phyloP scores from a whole-genome alignment of 2,113 vertebrate species.

The Paradisaea rubra region DNA sequence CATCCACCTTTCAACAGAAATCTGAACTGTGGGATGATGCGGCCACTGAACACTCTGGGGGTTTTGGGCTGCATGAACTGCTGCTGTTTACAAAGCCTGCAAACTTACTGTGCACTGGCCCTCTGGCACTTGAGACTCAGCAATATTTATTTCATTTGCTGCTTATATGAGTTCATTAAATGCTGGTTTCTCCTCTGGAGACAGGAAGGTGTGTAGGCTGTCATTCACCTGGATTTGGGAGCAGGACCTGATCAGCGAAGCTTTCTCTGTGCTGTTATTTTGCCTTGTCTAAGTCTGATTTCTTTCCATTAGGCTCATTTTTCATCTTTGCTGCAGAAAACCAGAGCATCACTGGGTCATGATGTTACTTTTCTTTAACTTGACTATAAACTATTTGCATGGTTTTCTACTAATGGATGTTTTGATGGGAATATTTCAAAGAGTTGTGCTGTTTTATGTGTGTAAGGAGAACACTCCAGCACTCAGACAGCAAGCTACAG shows the following conservation, averaged over 20 bases:
- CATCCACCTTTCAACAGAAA: neutral
- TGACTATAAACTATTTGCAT: neutral
- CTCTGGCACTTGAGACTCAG: neutral
- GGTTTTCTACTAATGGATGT: neutral
- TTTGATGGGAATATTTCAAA: neutral
- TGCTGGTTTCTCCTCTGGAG: neutral
- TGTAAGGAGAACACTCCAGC: neutral
- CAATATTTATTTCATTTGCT: neutral
- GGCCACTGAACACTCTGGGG: fast-evolving
- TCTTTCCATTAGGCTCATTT: neutral
- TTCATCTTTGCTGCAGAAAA: neutral
- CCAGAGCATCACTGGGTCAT: neutral
- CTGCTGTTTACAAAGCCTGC: neutral
- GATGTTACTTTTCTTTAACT: neutral
- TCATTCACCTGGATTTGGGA: neutral
- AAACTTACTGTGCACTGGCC: neutral
- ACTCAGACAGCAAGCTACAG: neutral
- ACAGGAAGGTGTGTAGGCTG: neutral
- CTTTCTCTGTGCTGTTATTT: neutral
- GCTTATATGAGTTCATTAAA: neutral
- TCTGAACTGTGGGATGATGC: neutral
- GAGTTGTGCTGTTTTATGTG: neutral
- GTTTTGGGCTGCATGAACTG: neutral
- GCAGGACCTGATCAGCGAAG: neutral
- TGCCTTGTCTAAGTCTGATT: neutral